Base-by-base conservation (phyloP, 1,140 invertebrate species). In the Zaprionus inermis region DNA sequence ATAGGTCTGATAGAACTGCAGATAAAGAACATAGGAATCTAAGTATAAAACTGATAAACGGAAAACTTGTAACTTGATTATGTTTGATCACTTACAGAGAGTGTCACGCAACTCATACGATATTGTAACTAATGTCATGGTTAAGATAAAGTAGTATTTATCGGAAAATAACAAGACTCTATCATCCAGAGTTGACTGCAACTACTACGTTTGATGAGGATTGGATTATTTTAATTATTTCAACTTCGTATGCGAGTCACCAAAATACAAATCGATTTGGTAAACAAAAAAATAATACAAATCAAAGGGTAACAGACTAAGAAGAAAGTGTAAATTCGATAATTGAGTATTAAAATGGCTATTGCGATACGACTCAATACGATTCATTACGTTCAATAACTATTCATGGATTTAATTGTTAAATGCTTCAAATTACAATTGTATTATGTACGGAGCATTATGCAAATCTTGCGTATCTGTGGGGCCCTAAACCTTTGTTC, bases 231-330 rank as follows among this genome's bases (percentile, higher is more conserved):
- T 18, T n/a, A 44, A 41, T 71, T 54, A 59, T 49, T 68, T 54
- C 30, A 60, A 68, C 71, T 70, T 74, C 65, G 51, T 77, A 83
- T 82, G 79, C 79, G 79, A 82, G 44, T 74, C 67, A 65, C 78
- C 61, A 78, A 81, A 78, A 81, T 81, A 69, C 81, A 77, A 75
- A 78, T 71, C 44, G 44, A 65, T 75, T 67, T 68, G 55, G 70
- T 65, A 68, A 70, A 90, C 73, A 57, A 79, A 78, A 78, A 72
- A 69, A 56, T 74, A 72, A 72, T 73, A 59, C 36, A 81, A 79
- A 79, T 72, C 66, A 78, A 78, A 79, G 89, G 89, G 89, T 91
- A 91, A 91, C 89, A 91, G 89, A 91, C 89, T 91, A 91, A 76
- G 70, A 63, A 67, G 44, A 65, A 44, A 44, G 34, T 71, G 41